phyloP scores from a whole-genome alignment of 1,140 invertebrate genomes.

The Pseudomyrmex concolor region DNA sequence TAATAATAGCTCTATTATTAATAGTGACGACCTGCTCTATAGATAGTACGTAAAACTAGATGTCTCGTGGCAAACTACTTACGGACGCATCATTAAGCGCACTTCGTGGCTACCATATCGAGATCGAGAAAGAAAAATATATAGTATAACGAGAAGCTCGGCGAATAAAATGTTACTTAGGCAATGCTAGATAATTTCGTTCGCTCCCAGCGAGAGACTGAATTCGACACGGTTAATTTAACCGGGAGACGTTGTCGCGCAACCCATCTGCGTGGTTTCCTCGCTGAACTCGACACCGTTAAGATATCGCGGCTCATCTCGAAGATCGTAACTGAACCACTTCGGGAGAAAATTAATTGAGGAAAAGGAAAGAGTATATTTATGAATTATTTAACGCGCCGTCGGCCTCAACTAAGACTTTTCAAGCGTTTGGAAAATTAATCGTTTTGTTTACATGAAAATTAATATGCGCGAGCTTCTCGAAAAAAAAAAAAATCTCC shows the following conservation, averaged over 20 bases:
- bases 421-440: too few relatives aligned
- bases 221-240: slow-evolving; percentile 23
- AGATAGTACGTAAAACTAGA: slow-evolving; percentile 64
- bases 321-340: neutral
- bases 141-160: slow-evolving; percentile 6
- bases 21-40: slow-evolving; percentile 73
- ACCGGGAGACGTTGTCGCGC: neutral
- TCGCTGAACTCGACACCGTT: neutral
- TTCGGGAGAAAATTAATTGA: too few relatives aligned
- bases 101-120: neutral
- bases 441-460: too few relatives aligned
- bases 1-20: slow-evolving; percentile 75
- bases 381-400: too few relatives aligned
- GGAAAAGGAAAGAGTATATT: too few relatives aligned
- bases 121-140: neutral
- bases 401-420: too few relatives aligned
- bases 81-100: slow-evolving; percentile 55
- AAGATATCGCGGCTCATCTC: neutral
- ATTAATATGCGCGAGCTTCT: too few relatives aligned
- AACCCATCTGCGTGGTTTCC: neutral
- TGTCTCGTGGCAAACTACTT: slow-evolving; percentile 46
- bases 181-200: neutral
- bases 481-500: too few relatives aligned
- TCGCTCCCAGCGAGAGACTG: neutral
- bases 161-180: neutral